These are phyloP conservation scores for Callyntrura sp. DNA, from an alignment of 2,888 invertebrate species.

Conservation along the genomic window DNA sequence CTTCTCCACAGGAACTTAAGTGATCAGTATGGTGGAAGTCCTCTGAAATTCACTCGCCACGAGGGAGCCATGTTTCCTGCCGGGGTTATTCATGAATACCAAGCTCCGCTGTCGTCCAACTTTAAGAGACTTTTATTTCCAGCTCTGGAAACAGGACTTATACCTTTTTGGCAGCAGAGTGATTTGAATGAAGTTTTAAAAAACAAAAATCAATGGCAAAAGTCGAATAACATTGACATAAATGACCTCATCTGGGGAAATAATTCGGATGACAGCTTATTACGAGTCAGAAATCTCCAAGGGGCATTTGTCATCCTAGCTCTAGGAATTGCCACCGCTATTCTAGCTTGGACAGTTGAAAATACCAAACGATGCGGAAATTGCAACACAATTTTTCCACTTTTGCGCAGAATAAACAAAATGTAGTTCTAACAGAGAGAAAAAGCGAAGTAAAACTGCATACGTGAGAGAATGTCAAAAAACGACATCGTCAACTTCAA, in stretches of 20 bases:
- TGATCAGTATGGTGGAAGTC: constrained; percentile 62
- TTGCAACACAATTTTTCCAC: no score
- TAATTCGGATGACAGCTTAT: constrained; percentile 42
- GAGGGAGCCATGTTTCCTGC: constrained; percentile 64
- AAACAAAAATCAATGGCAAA: constrained; percentile 68
- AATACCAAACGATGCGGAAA: not conserved
- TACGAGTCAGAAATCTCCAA: constrained; percentile 64
- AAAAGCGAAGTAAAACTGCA: no score
- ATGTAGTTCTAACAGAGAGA: no score
- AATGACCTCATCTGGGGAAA: constrained; percentile 26
- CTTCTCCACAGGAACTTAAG: constrained; percentile 66
- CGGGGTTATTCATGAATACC: constrained; percentile 64
- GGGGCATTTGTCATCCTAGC: constrained; percentile 65
- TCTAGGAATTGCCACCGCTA: constrained; percentile 41
- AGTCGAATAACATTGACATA: constrained; percentile 38
- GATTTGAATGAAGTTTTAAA: constrained; percentile 61
- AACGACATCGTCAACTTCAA: no score
- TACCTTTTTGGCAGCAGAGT: constrained; percentile 58
- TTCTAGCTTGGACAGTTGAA: constrained; percentile 33
- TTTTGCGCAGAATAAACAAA: no score
- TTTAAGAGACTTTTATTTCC: constrained; percentile 37
- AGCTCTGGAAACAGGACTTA: constrained; percentile 67
- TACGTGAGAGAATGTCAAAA: no score
- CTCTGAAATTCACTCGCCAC: constrained; percentile 61
- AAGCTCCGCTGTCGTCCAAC: constrained; percentile 57